phyloP scores from a whole-genome alignment of 1,140 invertebrate species.

The Artemia franciscana region DNA sequence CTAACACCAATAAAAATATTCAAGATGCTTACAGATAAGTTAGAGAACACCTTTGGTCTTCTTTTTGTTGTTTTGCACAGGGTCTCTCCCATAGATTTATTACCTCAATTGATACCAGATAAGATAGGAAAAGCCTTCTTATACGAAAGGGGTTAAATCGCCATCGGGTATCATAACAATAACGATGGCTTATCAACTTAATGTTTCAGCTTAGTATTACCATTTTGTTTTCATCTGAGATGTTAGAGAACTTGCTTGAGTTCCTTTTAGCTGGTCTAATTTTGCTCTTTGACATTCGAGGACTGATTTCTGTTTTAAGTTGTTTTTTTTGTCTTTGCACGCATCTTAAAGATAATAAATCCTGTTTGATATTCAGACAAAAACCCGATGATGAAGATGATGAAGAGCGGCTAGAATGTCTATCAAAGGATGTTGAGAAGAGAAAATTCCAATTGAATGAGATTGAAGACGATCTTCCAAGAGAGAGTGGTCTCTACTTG shows the following conservation, averaged over 20 bases:
- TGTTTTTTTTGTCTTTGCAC: background rate
- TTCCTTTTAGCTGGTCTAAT: background rate
- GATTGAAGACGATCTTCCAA: slow-evolving; percentile 62
- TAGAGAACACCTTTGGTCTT: too few species aligned
- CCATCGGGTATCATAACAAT: too few species aligned
- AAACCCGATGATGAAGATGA: slow-evolving; percentile 16
- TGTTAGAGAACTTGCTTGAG: background rate
- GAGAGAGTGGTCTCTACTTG: slow-evolving; percentile 66
- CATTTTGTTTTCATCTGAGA: background rate
- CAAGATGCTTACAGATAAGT: too few species aligned
- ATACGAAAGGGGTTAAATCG: too few species aligned
- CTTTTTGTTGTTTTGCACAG: too few species aligned
- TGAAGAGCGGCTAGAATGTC: slow-evolving; percentile 22
- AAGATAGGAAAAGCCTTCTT: too few species aligned
- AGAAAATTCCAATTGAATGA: slow-evolving; percentile 53
- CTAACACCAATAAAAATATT: too few species aligned
- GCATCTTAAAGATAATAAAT: slow-evolving; percentile 1
- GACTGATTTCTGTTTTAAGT: background rate
- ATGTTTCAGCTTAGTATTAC: background rate
- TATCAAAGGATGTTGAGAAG: slow-evolving; percentile 41
- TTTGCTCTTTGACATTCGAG: background rate
- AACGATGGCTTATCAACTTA: too few species aligned
- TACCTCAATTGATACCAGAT: too few species aligned
- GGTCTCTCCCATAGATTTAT: too few species aligned
- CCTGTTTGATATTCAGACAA: slow-evolving; percentile 10